Percentiles rank a stretch among this genome's conserved stretches.
phyloP scores from a whole-genome alignment of 2,888 invertebrate species.

The Neoaliturus tenellus region DNA sequence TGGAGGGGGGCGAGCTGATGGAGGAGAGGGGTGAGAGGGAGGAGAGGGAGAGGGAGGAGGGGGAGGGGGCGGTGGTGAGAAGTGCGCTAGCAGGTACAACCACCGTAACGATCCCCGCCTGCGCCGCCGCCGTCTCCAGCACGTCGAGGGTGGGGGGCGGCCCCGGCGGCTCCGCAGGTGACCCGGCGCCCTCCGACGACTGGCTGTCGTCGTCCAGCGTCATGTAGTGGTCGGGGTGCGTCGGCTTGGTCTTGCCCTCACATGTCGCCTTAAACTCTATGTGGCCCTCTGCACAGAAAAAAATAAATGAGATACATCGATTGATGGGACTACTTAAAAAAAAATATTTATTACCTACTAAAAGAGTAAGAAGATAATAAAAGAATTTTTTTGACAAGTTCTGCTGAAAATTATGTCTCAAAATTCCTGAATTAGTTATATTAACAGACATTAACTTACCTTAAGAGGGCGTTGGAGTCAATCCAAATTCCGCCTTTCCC shows the following conservation, averaged over 20 bases:
- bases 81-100: slow-evolving; percentile 73
- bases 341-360: no score
- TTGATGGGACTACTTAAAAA: no score
- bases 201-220: slow-evolving; percentile 94
- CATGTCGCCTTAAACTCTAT: slow-evolving; percentile 95
- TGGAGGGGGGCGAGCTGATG: slow-evolving; percentile 66
- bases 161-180: slow-evolving; percentile 70
- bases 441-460: no score
- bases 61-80: slow-evolving; percentile 71
- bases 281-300: slow-evolving; percentile 80
- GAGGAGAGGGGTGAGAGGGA: slow-evolving; percentile 68
- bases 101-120: slow-evolving; percentile 82
- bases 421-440: no score
- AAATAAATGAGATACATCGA: no score
- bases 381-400: no score
- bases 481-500: no score
- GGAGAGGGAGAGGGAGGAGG: slow-evolving; percentile 69
- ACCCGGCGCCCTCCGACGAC: slow-evolving; percentile 78
- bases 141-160: slow-evolving; percentile 74
- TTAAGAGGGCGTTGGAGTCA: no score
- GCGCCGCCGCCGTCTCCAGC: slow-evolving; percentile 78
- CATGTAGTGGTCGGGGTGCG: slow-evolving; percentile 90
- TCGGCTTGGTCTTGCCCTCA: slow-evolving; percentile 91
- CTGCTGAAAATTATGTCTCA: no score
- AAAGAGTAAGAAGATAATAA: no score